Conservation (phyloP, 1,140 invertebrate genomes). For the Euura lappo region DNA sequence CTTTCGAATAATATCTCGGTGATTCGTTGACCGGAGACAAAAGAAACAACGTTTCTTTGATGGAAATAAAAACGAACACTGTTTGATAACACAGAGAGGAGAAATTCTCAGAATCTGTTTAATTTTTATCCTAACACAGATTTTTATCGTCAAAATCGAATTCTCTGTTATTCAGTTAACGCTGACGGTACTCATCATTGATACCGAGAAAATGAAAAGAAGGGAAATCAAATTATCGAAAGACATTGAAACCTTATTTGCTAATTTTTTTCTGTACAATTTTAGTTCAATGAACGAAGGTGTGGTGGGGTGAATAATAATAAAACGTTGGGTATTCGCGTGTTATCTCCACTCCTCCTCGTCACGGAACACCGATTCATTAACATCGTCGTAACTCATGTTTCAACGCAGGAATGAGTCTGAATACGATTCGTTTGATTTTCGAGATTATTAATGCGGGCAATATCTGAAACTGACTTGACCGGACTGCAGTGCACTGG, state of each 20-base stretch:
- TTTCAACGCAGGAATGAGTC: not conserved
- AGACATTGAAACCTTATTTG: too few relatives aligned
- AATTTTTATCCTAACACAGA: too few relatives aligned
- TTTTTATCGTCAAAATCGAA: too few relatives aligned
- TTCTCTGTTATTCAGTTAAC: too few relatives aligned
- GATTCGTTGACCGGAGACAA: constrained; percentile 6
- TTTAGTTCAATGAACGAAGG: too few relatives aligned
- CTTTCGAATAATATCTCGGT: not conserved
- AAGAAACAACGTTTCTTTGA: constrained; percentile 1
- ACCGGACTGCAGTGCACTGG: not conserved
- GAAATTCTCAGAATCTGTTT: too few relatives aligned
- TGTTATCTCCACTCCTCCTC: not conserved
- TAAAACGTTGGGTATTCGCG: not conserved
- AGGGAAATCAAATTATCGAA: too few relatives aligned
- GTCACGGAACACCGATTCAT: not conserved
- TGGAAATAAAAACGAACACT: not conserved
- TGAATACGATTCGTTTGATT: constrained; percentile 2
- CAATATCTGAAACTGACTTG: not conserved
- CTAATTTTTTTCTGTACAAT: too few relatives aligned
- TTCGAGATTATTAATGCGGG: not conserved
- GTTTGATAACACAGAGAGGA: too few relatives aligned
- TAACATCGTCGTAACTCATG: not conserved
- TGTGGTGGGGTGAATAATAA: too few relatives aligned
- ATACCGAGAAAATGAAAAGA: too few relatives aligned
- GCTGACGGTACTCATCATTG: too few relatives aligned